Conservation (phyloP, 2,888 invertebrate species). For the Orchestes rusci region DNA sequence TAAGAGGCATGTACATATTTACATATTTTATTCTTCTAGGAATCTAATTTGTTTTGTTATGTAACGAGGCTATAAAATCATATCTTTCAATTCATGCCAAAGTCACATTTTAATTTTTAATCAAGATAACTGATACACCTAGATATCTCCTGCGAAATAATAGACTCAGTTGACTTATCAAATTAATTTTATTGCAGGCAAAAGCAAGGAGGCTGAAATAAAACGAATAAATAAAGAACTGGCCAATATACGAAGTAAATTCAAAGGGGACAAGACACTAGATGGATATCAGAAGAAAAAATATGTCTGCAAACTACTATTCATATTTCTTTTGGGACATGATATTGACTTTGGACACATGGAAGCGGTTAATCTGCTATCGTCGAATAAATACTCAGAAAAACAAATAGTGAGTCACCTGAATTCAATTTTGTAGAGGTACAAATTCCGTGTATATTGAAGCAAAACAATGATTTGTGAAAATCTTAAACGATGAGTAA, state of each 20-base stretch:
- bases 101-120: too few relatives aligned
- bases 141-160: too few relatives aligned
- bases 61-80: too few relatives aligned
- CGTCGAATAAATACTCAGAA: conserved; percentile 99
- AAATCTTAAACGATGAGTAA: too few relatives aligned
- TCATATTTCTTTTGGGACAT: conserved; percentile 98
- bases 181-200: conserved; percentile 53
- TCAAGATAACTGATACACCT: too few relatives aligned
- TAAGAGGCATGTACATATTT: too few relatives aligned
- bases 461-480: background rate
- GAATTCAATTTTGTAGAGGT: too few relatives aligned
- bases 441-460: too few relatives aligned
- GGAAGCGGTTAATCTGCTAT: conserved; percentile 99
- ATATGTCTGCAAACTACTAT: conserved; percentile 98
- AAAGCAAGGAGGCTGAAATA: conserved; percentile 99
- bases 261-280: conserved; percentile 99
- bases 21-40: too few relatives aligned
- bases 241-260: conserved; percentile 98
- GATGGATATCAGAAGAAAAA: conserved; percentile 99
- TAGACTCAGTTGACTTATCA: too few relatives aligned
- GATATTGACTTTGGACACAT: conserved; percentile 99
- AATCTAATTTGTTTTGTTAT: too few relatives aligned
- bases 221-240: conserved; percentile 99
- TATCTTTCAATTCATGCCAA: too few relatives aligned
- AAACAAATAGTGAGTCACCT: conserved; percentile 93